phyloP scores from a whole-genome alignment of 1,140 invertebrate genomes.

The Amyelois transitella region DNA sequence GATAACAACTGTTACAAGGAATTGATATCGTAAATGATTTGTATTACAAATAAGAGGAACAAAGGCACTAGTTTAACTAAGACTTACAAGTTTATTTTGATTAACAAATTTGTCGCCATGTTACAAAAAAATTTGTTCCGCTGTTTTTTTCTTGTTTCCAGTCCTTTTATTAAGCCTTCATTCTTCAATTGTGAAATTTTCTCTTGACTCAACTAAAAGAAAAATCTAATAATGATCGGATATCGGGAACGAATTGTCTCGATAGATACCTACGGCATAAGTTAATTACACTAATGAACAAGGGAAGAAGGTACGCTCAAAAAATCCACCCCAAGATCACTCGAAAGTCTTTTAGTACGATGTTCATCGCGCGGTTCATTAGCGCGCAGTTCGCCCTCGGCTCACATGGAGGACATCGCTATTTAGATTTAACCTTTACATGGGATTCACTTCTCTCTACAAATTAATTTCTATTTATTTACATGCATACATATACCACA shows the following conservation, averaged over 20 bases:
- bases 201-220: neutral
- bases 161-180: too few species aligned
- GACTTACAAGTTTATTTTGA: too few species aligned
- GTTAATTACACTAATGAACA: conserved; percentile 73
- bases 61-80: too few species aligned
- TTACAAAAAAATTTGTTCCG: too few species aligned
- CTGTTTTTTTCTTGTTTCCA: too few species aligned
- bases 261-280: conserved; percentile 47
- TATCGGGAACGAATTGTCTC: conserved; percentile 49
- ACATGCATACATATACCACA: too few species aligned
- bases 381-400: conserved; percentile 41
- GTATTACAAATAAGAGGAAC: too few species aligned
- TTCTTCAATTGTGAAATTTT: neutral
- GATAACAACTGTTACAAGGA: too few species aligned
- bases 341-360: conserved; percentile 66
- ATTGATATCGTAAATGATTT: too few species aligned
- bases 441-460: too few species aligned
- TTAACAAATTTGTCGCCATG: too few species aligned
- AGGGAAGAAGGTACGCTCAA: conserved; percentile 64
- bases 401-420: conserved; percentile 43
- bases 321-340: conserved; percentile 64
- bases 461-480: too few species aligned
- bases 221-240: conserved; percentile 24
- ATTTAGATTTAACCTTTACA: conserved; percentile 1
- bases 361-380: conserved; percentile 69